Base-by-base conservation (phyloP, 30 jellyfish, hydroid and myxozoan genomes). In the Aurelia aurita complex sp. Pacific region DNA sequence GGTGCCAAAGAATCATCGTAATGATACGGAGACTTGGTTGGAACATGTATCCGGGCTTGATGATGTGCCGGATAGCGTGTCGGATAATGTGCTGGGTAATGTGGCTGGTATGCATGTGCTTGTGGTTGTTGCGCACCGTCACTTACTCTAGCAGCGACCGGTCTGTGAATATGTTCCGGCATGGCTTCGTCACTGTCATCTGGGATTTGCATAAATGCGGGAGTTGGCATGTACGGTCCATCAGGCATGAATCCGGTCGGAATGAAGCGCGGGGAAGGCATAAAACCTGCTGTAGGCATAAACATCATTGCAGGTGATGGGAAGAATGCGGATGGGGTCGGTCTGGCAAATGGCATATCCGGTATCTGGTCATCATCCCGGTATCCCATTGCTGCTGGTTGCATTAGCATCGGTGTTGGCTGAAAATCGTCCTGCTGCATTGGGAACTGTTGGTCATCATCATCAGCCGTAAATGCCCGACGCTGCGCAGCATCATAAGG, bases 241-340 rank as follows among this genome's bases (percentile, higher is more conserved):
- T 92, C 50, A 10, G 95, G 96, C 57, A 46, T 46, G 57, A 46
- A 46, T 7, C 57, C 57, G 14, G 57, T 46, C 15, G 57, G 57
- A 46, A 46, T 46, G 57, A 46, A 46, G 36, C 64, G 83, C 52
- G 90, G 57, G 46, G 53, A 61, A 36, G 92, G 92, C 59, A 72
- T 12, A 64, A 72, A 35, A 2, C 69, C 77, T 10, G 73, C 40
- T 61, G 79, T 61, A 29, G 85, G 92, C 57, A 83, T 29, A 29
- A 83, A 69, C 79, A 69, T 34, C 92, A 83, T 83, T 8, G 92
- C 3, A 23, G 92, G 92, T 32, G 85, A 54, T 18, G 92, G 92
- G 43, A 83, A 19, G 77, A 64, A 83, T 9, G 92, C 80, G 14
- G 92, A 5, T 17, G 75, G 90, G 50, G 90, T 71, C 29, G 92